Base-by-base conservation (phyloP, 1,140 invertebrate species). In the Panulirus ornatus region DNA sequence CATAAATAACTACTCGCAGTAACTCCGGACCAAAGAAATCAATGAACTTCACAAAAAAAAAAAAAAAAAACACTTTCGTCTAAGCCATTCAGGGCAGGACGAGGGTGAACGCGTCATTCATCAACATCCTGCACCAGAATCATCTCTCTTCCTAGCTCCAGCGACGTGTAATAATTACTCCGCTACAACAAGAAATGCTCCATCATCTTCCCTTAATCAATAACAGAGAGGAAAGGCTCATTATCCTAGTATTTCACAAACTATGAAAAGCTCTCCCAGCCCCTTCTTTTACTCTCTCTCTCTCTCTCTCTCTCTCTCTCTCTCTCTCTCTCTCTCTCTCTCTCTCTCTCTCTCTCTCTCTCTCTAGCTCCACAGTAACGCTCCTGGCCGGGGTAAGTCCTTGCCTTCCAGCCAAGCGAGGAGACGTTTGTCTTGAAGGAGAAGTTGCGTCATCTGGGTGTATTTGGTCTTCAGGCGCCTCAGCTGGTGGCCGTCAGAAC, bases 331-430 rank as follows among this genome's bases (percentile, higher is more conserved):
- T 54, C 51, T 54, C 51, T n/a, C n/a, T n/a, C n/a, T n/a, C n/a
- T n/a, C n/a, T 76, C 73, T 76, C 73, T 76, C 73, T 76, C 73
- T 44, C 36, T 42, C 30, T 42, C 14, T 16, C 54, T 63, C 79
- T 71, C 54, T 8, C 58, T 11, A 22, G 0, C 34, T 11, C 54
- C 58, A 66, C 1, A 34, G 3, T 42, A 22, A 38, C 75, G 11
- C 19, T 40, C 30, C 38, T 22, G 16, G n/a, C n/a, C 54, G n/a
- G 19, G 54, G 54, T 14, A 58, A 8, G 14, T 5, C 16, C 54
- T 58, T n/a, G n/a, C n/a, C n/a, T n/a, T n/a, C n/a, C n/a, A n/a
- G n/a, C n/a, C n/a, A n/a, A n/a, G n/a, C n/a, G n/a, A n/a, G n/a
- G n/a, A n/a, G n/a, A n/a, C n/a, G n/a, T n/a, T n/a, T n/a, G n/a